Evolutionary conservation across 2,888 invertebrate species (phyloP).

Genomic region (Psylliodes chrysocephalus): DNA sequence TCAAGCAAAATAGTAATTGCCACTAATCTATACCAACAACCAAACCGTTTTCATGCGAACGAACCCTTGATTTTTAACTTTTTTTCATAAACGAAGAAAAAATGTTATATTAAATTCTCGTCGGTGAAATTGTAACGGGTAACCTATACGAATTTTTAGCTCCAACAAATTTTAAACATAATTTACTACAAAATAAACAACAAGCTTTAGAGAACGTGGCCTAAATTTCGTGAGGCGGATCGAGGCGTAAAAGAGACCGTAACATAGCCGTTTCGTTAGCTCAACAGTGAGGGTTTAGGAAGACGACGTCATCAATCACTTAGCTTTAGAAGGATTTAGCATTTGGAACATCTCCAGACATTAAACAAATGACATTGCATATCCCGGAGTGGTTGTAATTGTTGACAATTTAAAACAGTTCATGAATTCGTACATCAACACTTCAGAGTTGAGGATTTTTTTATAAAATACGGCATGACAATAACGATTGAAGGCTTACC

Average conservation of each 20-base stretch:
- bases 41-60: too few relatives aligned
- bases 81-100: too few relatives aligned
- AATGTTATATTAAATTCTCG: too few relatives aligned
- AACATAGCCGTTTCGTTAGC: constrained; percentile 4
- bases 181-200: constrained; percentile 12
- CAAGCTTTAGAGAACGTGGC: not conserved
- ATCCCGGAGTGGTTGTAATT: not conserved
- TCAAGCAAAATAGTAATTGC: too few relatives aligned
- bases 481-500: too few relatives aligned
- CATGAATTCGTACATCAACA: not conserved
- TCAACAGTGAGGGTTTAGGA: not conserved
- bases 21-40: too few relatives aligned
- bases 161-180: not conserved
- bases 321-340: not conserved
- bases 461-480: too few relatives aligned
- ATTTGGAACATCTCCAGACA: not conserved
- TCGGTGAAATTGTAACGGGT: too few relatives aligned
- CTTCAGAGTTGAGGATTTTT: not conserved
- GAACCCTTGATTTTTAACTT: too few relatives aligned
- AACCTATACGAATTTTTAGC: not conserved
- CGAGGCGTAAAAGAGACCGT: constrained; percentile 1
- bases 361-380: constrained; percentile 9
- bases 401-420: constrained; percentile 3
- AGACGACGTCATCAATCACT: constrained; percentile 3
- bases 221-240: not conserved